Evolutionary conservation across 1,140 invertebrate genomes (phyloP).

Genomic region (Bombus soroeensis): DNA sequence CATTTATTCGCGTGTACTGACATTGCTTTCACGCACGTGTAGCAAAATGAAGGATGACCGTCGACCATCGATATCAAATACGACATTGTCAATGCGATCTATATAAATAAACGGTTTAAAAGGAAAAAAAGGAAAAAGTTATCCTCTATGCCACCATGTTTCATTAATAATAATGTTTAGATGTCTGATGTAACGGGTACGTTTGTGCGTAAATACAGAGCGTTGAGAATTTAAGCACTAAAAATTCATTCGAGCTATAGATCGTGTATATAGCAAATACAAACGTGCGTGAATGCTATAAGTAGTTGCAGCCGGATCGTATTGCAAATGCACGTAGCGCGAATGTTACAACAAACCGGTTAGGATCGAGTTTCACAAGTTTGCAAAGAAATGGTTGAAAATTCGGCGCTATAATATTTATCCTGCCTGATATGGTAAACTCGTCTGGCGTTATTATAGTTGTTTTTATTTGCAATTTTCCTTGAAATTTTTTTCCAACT

Average conservation of each 20-base stretch:
- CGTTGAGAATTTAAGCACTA: not conserved
- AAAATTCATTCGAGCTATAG: conserved; percentile 8
- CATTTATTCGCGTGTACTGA: conserved; percentile 21
- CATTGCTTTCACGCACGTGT: not conserved
- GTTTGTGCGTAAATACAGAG: too few relatives aligned
- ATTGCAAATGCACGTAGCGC: conserved; percentile 21
- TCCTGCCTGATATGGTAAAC: not conserved
- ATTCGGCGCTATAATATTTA: not conserved
- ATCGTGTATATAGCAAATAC: not conserved
- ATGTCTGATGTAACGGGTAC: not conserved
- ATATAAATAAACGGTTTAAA: too few relatives aligned
- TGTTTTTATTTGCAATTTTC: not conserved
- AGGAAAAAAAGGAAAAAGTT: not conserved
- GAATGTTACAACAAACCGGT: conserved; percentile 35
- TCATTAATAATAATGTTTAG: not conserved
- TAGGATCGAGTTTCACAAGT: conserved; percentile 4
- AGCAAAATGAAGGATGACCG: not conserved
- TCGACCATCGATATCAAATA: not conserved
- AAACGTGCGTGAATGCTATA: not conserved
- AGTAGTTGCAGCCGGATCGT: conserved; percentile 24
- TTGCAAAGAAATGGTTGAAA: conserved; percentile 5
- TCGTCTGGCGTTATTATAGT: too few relatives aligned
- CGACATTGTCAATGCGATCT: too few relatives aligned
- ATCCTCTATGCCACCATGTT: not conserved
- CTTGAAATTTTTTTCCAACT: not conserved